phyloP scores from a whole-genome alignment of 1,140 invertebrate genomes.

The Macrostomum lignano region DNA sequence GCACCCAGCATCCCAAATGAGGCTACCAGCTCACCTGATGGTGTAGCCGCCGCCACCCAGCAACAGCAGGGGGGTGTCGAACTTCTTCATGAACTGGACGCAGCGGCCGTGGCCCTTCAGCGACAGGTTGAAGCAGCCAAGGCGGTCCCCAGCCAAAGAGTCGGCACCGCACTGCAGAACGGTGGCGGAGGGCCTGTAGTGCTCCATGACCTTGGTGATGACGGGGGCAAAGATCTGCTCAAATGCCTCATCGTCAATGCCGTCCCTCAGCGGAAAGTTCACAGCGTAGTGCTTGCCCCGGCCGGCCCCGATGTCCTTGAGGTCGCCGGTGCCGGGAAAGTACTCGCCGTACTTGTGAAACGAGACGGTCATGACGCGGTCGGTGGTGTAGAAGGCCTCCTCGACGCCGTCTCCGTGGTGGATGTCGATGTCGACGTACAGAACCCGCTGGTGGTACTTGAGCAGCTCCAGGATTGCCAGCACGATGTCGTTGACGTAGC shows the following conservation, averaged over 20 bases:
- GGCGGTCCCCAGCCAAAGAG: conserved; percentile 67
- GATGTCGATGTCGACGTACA: conserved; percentile 97
- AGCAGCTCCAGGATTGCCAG: conserved; percentile 82
- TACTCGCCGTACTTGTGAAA: conserved; percentile 97
- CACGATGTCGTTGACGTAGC: conserved; percentile 94
- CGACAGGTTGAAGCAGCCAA: conserved; percentile 59
- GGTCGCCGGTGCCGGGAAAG: conserved; percentile 62
- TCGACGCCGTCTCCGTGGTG: conserved; percentile 93
- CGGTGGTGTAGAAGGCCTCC: conserved; percentile 91
- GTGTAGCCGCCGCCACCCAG: conserved; percentile 91
- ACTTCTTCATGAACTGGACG: conserved; percentile 85
- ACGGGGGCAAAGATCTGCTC: conserved; percentile 79
- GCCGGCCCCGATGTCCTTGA: conserved; percentile 72
- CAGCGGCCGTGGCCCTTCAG: conserved; percentile 80
- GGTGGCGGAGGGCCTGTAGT: conserved; percentile 77
- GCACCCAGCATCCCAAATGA: too few species aligned
- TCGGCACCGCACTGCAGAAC: conserved; percentile 82
- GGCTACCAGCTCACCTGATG: too few species aligned
- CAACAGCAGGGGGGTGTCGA: conserved; percentile 70
- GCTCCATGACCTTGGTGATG: conserved; percentile 50
- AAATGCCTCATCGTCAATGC: conserved; percentile 91
- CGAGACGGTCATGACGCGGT: conserved; percentile 93
- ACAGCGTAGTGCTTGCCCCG: conserved; percentile 97
- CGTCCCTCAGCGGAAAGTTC: conserved; percentile 84
- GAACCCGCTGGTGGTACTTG: conserved; percentile 47